Conservation (phyloP, 2,888 invertebrate genomes). For the Sarcophaga subvicina region DNA sequence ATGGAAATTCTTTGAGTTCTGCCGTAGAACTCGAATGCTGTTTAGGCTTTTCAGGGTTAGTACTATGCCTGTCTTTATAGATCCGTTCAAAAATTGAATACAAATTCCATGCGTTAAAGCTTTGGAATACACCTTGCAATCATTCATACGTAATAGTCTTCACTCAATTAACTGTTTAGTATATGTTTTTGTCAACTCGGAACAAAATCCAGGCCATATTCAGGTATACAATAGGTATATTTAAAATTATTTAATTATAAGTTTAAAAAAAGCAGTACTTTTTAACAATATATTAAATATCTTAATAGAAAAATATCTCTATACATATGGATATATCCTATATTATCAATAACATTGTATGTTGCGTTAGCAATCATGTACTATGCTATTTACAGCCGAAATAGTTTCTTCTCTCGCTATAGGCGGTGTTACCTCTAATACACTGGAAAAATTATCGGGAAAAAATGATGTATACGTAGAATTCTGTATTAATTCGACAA, state of each 20-base stretch:
- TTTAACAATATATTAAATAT: no score
- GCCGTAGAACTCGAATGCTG: no score
- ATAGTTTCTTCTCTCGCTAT: slow-evolving; percentile 72
- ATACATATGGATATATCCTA: neutral
- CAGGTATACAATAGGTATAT: neutral
- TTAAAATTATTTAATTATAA: slow-evolving; percentile 5
- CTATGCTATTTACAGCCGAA: slow-evolving; percentile 72
- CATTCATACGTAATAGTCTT: no score
- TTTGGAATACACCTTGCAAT: no score
- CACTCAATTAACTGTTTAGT: no score
- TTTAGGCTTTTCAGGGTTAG: no score
- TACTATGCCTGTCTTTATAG: no score
- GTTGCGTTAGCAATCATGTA: slow-evolving; percentile 56
- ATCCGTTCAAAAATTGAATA: no score
- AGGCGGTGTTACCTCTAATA: slow-evolving; percentile 64
- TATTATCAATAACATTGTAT: neutral
- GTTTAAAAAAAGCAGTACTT: neutral
- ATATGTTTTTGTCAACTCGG: no score
- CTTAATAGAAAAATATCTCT: neutral
- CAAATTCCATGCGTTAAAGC: no score
- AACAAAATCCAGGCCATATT: neutral
- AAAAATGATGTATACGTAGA: slow-evolving; percentile 67
- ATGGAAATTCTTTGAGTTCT: no score
- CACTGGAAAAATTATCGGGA: slow-evolving; percentile 64
- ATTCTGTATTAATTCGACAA: slow-evolving; percentile 71